A percentile compares a stretch with the other conserved stretches of the same genome.
phyloP scores from a whole-genome alignment of 2,797 vertebrate species.

The Tinamus major region DNA sequence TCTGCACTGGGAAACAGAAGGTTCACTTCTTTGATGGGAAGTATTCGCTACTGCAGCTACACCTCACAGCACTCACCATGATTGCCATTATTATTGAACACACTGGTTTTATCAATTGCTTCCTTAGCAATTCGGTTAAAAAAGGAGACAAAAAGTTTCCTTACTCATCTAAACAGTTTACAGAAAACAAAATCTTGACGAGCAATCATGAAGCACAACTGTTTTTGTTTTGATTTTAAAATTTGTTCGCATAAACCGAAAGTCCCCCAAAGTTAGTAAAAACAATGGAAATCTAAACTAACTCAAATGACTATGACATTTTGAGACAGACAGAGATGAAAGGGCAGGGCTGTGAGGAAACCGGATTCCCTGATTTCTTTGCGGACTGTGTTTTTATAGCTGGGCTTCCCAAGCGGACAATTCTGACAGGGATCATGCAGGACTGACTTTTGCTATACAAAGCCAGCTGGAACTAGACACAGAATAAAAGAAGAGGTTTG shows the following conservation, averaged over 20 bases:
- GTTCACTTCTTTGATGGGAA: background rate
- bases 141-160: background rate
- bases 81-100: background rate
- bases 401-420: background rate
- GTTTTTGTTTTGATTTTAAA: background rate
- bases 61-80: background rate
- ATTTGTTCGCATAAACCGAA: background rate
- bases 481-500: background rate
- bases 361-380: background rate
- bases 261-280: background rate
- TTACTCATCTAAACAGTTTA: accelerated
- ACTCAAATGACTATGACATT: background rate
- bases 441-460: background rate
- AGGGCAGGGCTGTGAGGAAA: background rate
- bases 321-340: background rate
- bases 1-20: background rate
- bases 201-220: background rate
- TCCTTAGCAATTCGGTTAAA: background rate
- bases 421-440: background rate
- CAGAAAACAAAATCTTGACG: background rate
- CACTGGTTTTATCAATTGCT: background rate
- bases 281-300: background rate
- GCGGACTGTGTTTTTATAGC: background rate
- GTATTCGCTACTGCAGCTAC: background rate
- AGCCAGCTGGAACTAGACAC: background rate